These are phyloP conservation scores for Chloroceryle amazona DNA, from an alignment of 2,797 vertebrate genomes.

Conservation along the genomic window DNA sequence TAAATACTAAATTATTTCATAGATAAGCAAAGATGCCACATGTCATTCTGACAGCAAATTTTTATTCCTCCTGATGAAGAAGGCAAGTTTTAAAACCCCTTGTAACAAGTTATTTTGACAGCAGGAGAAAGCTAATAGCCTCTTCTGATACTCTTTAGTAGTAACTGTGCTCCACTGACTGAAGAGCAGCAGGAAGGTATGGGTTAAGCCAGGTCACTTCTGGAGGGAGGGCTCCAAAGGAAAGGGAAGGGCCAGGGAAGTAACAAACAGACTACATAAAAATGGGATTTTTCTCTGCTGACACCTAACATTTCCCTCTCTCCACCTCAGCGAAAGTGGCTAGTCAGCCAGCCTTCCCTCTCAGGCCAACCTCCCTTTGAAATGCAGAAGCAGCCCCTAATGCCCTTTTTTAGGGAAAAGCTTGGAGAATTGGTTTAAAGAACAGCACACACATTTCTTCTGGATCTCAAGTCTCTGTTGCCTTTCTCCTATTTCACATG, in stretches of 20 bases:
- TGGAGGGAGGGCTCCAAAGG: not conserved
- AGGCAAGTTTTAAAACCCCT: not conserved
- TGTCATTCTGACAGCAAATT: not conserved
- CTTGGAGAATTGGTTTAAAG: not conserved
- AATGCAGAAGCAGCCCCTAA: not conserved
- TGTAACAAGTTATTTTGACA: not conserved
- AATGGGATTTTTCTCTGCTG: not conserved
- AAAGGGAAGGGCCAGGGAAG: not conserved
- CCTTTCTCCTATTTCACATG: not conserved
- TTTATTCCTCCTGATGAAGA: not conserved
- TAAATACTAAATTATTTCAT: conserved; percentile 47
- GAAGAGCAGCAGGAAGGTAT: not conserved
- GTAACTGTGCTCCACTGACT: not conserved
- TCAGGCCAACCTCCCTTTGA: not conserved
- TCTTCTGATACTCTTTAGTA: not conserved
- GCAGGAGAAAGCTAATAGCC: not conserved
- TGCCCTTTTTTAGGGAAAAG: not conserved
- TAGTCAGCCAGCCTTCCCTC: not conserved
- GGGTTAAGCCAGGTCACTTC: not conserved
- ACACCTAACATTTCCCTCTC: not conserved
- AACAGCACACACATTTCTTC: not conserved
- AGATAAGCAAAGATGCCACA: not conserved
- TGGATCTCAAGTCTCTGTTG: not conserved
- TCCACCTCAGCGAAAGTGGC: not conserved
- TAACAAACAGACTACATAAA: not conserved